Base-by-base conservation (phyloP, 2,113 vertebrate genomes). In the Tychaedon coryphoeus region DNA sequence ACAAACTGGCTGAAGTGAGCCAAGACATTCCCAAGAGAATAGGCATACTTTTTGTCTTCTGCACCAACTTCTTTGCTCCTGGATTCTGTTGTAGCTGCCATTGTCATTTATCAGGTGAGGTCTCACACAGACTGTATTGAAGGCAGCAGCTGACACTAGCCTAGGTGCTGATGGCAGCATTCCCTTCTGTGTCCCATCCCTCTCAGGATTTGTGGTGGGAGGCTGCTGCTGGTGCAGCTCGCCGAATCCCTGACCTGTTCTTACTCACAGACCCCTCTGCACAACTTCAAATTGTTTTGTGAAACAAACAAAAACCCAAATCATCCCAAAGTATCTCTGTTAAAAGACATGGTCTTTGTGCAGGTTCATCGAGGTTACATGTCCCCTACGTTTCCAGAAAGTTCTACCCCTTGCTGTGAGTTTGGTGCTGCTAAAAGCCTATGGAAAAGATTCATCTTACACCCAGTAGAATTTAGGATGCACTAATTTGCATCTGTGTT, bases 131-230 rank as follows among this genome's bases (percentile, higher is more conserved):
- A n/a, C 4, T 28, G 81, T 29, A 6, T 10, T 9, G 3, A 31
- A 64, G 29, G 43, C 48, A 38, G 33, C 9, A 9, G 29, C 71
- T 83, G 66, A 83, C 58, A 18, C 29, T 15, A 18, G 40, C n/a
- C 0, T 0, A 71, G 51, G 23, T 74, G 51, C 60, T 45, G 28
- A 28, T 19, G 38, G 58, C 36, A 80, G 10, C 48, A 28, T 19
- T 54, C 23, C 38, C 51, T 50, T 45, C 9, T 6, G 38, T 87
- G 25, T 25, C 50, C 10, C 19, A 42, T 12, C 34, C 26, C 50
- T 60, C 31, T 24, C 47, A 9, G 0, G 0, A 9, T 28, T 54
- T 33, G 20, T 2, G 2, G 3, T 31, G 48, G 38, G 22, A 58
- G 5, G 47, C 51, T 45, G 33, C 61, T 71, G 25, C 34, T 10